Percentiles rank a stretch among this genome's conserved stretches.
These are phyloP conservation scores for Luperina testacea DNA, from an alignment of 2,888 invertebrate genomes.

Conservation along the genomic window DNA sequence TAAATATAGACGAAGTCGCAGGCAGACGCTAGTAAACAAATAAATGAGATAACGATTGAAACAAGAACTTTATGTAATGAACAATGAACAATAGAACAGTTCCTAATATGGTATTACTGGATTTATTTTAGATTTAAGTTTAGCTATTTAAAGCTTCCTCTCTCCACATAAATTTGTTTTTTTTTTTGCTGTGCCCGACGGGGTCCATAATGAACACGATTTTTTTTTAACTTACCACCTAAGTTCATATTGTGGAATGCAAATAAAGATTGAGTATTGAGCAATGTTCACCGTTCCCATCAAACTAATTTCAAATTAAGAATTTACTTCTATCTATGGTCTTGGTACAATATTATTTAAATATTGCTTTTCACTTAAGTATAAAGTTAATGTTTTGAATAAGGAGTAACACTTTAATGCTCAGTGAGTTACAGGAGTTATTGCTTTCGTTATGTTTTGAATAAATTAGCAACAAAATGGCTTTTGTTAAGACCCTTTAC, in stretches of 20 bases:
- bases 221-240: too few relatives aligned
- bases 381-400: conserved; percentile 51
- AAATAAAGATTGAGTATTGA: neutral
- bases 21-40: neutral
- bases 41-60: neutral
- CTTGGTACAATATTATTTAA: conserved; percentile 3
- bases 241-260: too few relatives aligned
- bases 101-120: too few relatives aligned
- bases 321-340: conserved; percentile 3
- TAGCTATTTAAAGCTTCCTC: too few relatives aligned
- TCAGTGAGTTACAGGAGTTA: conserved; percentile 14
- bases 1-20: too few relatives aligned
- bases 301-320: neutral
- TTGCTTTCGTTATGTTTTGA: neutral
- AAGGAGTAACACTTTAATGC: conserved; percentile 12
- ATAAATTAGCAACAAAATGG: conserved; percentile 22
- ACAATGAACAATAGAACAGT: too few relatives aligned
- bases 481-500: neutral
- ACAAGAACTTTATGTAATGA: neutral
- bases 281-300: neutral
- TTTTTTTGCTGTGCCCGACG: too few relatives aligned
- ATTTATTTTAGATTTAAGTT: too few relatives aligned
- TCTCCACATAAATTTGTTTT: too few relatives aligned
- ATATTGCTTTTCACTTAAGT: conserved; percentile 14
- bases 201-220: too few relatives aligned